Evolutionary conservation across 2,888 invertebrate species (phyloP).

Genomic region (Ramazzottius varieornatus): DNA sequence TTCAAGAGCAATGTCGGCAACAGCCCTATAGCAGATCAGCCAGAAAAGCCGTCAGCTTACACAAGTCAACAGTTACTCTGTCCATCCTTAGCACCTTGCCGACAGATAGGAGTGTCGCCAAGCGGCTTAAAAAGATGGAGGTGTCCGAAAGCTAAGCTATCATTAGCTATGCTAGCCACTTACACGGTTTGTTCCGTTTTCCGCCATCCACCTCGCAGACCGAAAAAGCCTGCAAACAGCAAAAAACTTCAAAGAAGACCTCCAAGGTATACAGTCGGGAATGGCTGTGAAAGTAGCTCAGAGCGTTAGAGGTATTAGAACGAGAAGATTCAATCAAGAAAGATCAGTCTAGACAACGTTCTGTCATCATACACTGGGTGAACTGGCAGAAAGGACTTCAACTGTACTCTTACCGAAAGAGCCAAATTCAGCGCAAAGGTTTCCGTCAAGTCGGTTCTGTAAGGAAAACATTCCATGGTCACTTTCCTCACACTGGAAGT

Average conservation of each 20-base stretch:
- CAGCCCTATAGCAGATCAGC: background rate
- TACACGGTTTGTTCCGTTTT: background rate
- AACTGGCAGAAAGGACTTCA: too few relatives aligned
- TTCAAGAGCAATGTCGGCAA: too few relatives aligned
- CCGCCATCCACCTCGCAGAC: background rate
- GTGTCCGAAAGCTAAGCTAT: background rate
- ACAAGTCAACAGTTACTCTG: background rate
- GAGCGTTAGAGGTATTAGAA: background rate
- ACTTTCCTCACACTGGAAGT: too few relatives aligned
- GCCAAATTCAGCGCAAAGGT: too few relatives aligned
- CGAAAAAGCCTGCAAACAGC: background rate
- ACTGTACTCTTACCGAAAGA: too few relatives aligned
- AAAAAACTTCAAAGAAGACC: background rate
- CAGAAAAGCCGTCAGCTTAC: background rate
- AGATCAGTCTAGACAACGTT: too few relatives aligned
- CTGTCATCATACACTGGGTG: too few relatives aligned
- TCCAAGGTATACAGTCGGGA: background rate
- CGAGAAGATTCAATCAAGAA: background rate
- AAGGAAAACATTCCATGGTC: too few relatives aligned
- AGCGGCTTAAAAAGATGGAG: slow-evolving; percentile 1
- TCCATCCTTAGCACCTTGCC: background rate
- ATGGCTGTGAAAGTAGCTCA: background rate
- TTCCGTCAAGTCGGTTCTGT: too few relatives aligned
- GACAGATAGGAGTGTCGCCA: background rate
- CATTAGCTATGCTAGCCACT: background rate